These are phyloP conservation scores for Papilio xuthus DNA, from an alignment of 1,140 invertebrate genomes.

Conservation along the genomic window DNA sequence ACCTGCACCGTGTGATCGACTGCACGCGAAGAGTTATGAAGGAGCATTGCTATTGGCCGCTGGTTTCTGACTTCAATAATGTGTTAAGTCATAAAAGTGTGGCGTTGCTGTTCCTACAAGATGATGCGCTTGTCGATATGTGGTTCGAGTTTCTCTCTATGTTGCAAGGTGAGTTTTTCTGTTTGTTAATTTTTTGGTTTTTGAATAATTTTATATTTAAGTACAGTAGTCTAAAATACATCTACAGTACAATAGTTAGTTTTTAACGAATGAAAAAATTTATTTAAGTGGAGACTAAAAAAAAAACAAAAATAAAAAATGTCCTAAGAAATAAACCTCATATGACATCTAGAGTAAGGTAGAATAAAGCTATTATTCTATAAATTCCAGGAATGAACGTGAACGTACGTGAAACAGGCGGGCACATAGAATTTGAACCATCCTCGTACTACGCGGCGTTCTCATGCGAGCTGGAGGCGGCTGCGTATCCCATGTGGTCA, in stretches of 20 bases:
- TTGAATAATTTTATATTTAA: not conserved
- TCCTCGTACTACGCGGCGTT: constrained; percentile 98
- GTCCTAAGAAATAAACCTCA: too few relatives aligned
- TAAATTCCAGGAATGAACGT: constrained; percentile 98
- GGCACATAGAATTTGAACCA: constrained; percentile 98
- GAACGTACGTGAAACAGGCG: constrained; percentile 93
- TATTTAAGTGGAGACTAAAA: too few relatives aligned
- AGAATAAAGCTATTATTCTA: too few relatives aligned
- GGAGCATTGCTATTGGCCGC: constrained; percentile 98
- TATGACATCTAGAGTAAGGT: too few relatives aligned
- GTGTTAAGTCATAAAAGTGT: constrained; percentile 96
- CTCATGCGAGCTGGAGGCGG: constrained; percentile 97
- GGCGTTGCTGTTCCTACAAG: constrained; percentile 93
- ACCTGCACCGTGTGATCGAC: constrained; percentile 96
- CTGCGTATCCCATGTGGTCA: constrained; percentile 98
- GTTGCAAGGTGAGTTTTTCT: constrained; percentile 90
- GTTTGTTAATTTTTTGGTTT: not conserved
- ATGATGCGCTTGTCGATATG: constrained; percentile 93
- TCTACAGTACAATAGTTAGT: too few relatives aligned
- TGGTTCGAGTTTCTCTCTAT: constrained; percentile 97
- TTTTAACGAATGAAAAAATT: too few relatives aligned
- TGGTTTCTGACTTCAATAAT: constrained; percentile 98
- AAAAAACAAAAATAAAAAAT: too few relatives aligned
- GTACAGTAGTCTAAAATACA: too few relatives aligned
- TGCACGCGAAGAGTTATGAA: constrained; percentile 96